phyloP scores from a whole-genome alignment of 2,797 vertebrate species.

The Falco berigora region DNA sequence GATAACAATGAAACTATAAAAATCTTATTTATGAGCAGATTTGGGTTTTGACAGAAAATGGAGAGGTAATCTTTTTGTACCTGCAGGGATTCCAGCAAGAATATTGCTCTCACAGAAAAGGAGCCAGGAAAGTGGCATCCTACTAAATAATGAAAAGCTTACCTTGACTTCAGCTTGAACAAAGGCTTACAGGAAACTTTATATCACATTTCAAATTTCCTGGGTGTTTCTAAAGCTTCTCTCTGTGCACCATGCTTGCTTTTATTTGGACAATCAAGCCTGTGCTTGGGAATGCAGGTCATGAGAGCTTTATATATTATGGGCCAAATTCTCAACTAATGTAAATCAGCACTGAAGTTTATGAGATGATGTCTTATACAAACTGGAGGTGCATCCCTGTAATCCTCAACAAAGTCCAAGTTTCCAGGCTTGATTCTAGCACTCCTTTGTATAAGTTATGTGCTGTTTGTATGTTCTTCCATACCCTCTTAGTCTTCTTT shows the following conservation, averaged over 20 bases:
- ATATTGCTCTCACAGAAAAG: neutral
- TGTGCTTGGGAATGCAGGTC: neutral
- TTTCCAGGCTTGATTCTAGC: neutral
- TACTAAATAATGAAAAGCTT: constrained; percentile 55
- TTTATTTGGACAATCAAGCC: neutral
- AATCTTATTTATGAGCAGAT: neutral
- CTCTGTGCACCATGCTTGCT: neutral
- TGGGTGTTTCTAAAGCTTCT: neutral
- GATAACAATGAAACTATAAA: neutral
- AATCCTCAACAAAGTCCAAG: neutral
- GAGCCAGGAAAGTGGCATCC: constrained; percentile 28
- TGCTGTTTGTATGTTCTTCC: neutral
- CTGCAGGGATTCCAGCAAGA: constrained; percentile 21
- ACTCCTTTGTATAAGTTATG: neutral
- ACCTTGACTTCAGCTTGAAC: constrained; percentile 39
- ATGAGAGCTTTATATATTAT: neutral
- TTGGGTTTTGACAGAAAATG: neutral
- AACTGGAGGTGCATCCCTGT: neutral
- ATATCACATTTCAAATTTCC: constrained; percentile 33
- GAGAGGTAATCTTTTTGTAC: neutral
- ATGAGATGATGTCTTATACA: neutral
- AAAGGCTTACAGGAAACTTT: constrained; percentile 40
- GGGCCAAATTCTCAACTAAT: neutral
- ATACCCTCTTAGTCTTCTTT: neutral
- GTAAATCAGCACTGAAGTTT: neutral